Base-by-base conservation (phyloP, 2,888 invertebrate genomes). In the Leucophenga montana region DNA sequence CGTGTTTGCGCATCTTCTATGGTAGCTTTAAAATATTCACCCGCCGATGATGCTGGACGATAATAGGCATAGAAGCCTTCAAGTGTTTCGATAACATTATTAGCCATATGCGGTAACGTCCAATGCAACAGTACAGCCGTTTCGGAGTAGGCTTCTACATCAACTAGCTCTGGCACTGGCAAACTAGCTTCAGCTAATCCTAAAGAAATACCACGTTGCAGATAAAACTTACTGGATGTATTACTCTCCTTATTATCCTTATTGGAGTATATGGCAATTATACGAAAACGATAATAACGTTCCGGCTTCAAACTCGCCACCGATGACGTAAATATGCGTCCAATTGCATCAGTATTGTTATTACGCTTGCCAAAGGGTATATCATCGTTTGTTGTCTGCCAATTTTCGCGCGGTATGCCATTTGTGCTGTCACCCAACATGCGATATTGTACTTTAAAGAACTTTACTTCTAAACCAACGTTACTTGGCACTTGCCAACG, bases 31-130 rank as follows among this genome's bases (percentile, higher is more conserved):
- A 93, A 91, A 85, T 96, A 97, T 73, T 95, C 95, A 0, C 94
- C 96, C 0, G 96, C 96, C 0, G 92, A 94, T 0, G 94, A 94
- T 0, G 95, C 94, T 0, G 94, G 93, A 16, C 97, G 92, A 90
- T 97, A 97, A 88, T 96, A 95, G 31, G 97, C 94, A 88, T 96
- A 96, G 89, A 96, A 98, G 0, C 98, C 98, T 74, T 96, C 95
- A 50, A 82, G 77, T 16, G 77, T 62, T 3, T 90, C 87, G 53
- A 88, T 83, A 56, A 79, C 77, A 64, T 64, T 64, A 11, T 96
- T 92, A 3, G 78, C 78, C 48, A 66, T 71, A 22, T 67, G 73
- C 16, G 73, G 46, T 8, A 87, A 92, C 86, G 92, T 91, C 97
- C 97, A 95, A 78, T 94, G 90, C 50, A 97, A 89, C 78, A 92